Evolutionary conservation across 2,113 vertebrate genomes (phyloP).

Genomic region (Climacteris rufus): DNA sequence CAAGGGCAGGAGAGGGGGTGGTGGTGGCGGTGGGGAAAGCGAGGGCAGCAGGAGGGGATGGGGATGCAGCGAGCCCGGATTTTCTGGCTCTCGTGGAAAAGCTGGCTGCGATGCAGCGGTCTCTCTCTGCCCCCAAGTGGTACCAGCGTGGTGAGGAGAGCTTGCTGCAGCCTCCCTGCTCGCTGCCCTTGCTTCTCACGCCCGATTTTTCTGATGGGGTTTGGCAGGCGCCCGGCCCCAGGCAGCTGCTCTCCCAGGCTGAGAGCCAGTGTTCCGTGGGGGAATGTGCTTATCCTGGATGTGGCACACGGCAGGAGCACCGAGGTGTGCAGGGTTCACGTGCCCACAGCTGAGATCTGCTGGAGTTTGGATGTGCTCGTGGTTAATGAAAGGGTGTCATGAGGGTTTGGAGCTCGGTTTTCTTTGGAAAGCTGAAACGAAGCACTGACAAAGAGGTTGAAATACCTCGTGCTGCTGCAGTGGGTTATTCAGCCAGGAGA

Average conservation of each 20-base stretch:
- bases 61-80: not conserved
- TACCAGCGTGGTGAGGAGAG: not conserved
- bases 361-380: rapidly evolving
- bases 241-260: not conserved
- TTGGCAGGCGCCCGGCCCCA: not conserved
- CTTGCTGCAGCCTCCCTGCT: not conserved
- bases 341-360: not conserved
- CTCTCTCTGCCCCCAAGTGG: slow-evolving; percentile 61
- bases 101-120: not conserved
- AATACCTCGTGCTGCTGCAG: not conserved
- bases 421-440: not conserved
- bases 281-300: rapidly evolving
- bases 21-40: not conserved
- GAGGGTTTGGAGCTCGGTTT: not conserved
- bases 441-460: not conserved
- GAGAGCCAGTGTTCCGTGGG: rapidly evolving
- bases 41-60: not conserved
- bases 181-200: not conserved
- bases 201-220: not conserved
- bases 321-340: not conserved
- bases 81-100: not conserved
- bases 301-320: not conserved
- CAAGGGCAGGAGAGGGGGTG: not conserved
- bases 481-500: rapidly evolving
- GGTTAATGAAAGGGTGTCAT: rapidly evolving